Conservation (phyloP, 1,140 invertebrate species). For the Gryon sp. region DNA sequence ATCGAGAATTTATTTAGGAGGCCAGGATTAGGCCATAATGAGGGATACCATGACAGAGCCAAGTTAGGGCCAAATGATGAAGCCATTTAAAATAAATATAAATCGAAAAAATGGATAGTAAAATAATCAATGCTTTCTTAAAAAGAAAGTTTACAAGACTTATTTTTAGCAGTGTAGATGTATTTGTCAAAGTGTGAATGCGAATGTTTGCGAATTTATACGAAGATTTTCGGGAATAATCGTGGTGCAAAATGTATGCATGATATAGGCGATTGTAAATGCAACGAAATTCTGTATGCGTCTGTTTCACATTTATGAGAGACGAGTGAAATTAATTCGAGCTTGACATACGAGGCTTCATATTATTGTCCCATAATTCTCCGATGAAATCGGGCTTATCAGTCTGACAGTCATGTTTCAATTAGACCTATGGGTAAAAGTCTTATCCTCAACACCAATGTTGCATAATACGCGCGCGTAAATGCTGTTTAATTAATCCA, state of each 20-base stretch:
- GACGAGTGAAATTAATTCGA: constrained; percentile 69
- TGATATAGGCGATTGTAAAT: constrained; percentile 28
- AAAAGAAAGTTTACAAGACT: too few species aligned
- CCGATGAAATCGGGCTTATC: constrained; percentile 67
- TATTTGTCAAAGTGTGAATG: too few species aligned
- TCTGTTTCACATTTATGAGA: constrained; percentile 62
- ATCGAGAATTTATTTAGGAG: too few species aligned
- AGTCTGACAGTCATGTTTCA: constrained; percentile 68
- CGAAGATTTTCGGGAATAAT: constrained; percentile 58
- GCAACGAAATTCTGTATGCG: constrained; percentile 50
- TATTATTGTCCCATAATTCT: constrained; percentile 70
- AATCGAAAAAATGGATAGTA: too few species aligned
- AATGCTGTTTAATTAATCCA: constrained; percentile 69
- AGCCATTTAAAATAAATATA: too few species aligned
- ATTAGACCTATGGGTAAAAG: constrained; percentile 68
- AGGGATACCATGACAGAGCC: too few species aligned
- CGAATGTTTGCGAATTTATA: constrained; percentile 35
- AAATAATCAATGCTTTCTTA: too few species aligned
- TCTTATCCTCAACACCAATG: constrained; percentile 66
- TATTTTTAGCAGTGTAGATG: too few species aligned
- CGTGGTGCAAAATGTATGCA: constrained; percentile 39
- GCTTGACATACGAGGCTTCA: constrained; percentile 63
- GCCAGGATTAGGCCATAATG: too few species aligned
- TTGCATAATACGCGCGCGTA: constrained; percentile 66
- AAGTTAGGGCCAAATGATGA: too few species aligned